phyloP scores from a whole-genome alignment of 2,797 vertebrate genomes.

The Gymnoscopelus braueri region DNA sequence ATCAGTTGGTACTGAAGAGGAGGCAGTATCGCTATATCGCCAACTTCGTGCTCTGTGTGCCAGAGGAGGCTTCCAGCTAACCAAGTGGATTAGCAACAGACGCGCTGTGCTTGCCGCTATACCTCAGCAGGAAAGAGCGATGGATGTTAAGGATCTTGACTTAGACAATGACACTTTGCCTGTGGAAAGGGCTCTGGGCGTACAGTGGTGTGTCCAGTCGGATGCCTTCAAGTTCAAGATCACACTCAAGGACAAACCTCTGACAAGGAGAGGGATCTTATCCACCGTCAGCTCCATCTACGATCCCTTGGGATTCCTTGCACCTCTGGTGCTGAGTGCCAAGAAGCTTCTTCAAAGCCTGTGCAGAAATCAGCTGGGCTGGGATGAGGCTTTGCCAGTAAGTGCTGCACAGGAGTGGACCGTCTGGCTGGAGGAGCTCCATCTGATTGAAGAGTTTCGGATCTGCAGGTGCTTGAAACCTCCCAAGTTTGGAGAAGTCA shows the following conservation, averaged over 20 bases:
- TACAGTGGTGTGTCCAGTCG: slow-evolving; percentile 17
- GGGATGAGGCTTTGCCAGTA: background rate
- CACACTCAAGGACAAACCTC: background rate
- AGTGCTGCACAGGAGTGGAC: background rate
- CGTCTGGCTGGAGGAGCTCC: background rate
- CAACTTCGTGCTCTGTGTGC: background rate
- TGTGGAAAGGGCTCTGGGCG: slow-evolving; percentile 19
- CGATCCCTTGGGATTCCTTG: slow-evolving; percentile 5
- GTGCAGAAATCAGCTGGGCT: background rate
- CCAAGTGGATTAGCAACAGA: background rate
- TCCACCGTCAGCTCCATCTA: slow-evolving; percentile 7
- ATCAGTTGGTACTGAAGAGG: background rate
- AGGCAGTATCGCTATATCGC: background rate
- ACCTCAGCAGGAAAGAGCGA: background rate
- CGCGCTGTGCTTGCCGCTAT: background rate
- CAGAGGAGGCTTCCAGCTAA: background rate
- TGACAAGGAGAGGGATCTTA: slow-evolving; percentile 19
- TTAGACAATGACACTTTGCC: slow-evolving; percentile 2
- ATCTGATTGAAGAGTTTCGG: background rate
- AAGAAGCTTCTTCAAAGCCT: slow-evolving; percentile 13
- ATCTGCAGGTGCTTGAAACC: slow-evolving; percentile 1
- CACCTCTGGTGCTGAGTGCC: slow-evolving; percentile 10
- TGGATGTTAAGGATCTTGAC: background rate
- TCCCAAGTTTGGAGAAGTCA: slow-evolving; percentile 11
- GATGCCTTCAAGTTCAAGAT: slow-evolving; percentile 6